Conservation (phyloP, 2,888 invertebrate genomes). For the Rhagonycha fulva region DNA sequence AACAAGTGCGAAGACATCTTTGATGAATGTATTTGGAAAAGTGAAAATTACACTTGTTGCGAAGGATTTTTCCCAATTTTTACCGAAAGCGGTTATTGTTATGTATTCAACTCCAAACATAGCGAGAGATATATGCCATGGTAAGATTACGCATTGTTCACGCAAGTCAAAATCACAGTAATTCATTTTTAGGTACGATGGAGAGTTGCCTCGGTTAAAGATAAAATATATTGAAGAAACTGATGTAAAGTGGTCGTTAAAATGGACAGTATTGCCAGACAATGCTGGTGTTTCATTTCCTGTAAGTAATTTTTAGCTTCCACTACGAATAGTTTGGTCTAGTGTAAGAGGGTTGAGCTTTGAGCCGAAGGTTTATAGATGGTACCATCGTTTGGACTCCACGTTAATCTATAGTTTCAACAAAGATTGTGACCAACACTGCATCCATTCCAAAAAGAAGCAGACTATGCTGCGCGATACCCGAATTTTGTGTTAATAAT, state of each 20-base stretch:
- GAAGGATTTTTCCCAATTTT: constrained; percentile 69
- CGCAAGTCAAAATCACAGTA: background rate
- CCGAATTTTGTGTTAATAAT: background rate
- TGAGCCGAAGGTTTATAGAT: no score
- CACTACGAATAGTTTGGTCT: no score
- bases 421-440: no score
- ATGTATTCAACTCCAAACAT: constrained; percentile 69
- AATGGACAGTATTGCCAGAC: constrained; percentile 50
- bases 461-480: background rate
- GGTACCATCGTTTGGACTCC: no score
- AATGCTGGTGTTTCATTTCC: constrained; percentile 16
- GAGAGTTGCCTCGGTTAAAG: constrained; percentile 55
- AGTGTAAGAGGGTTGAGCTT: no score
- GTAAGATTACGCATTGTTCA: constrained; percentile 46
- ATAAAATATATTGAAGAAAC: constrained; percentile 67
- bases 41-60: constrained; percentile 68
- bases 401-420: no score
- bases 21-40: constrained; percentile 69
- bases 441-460: background rate
- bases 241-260: constrained; percentile 67
- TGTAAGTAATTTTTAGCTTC: background rate
- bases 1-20: constrained; percentile 66
- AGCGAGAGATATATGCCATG: constrained; percentile 56
- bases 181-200: constrained; percentile 53
- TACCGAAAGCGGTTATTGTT: constrained; percentile 77